phyloP scores from a whole-genome alignment of 2,888 invertebrate species.

The Entomobrya proxima region DNA sequence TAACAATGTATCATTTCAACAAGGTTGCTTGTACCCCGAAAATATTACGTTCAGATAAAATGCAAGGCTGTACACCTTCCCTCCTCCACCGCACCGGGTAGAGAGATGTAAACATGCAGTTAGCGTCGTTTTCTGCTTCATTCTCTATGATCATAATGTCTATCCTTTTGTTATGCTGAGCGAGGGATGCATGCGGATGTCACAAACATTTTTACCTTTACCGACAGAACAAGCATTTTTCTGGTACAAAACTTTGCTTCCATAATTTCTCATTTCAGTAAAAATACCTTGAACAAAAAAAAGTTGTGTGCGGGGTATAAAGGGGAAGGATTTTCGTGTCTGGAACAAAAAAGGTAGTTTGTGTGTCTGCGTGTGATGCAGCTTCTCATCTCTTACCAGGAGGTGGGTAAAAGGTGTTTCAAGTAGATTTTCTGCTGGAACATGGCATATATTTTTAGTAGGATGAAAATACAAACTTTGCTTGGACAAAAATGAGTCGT shows the following conservation, averaged over 20 bases:
- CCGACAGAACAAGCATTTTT: not conserved
- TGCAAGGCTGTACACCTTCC: not conserved
- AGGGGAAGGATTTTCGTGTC: conserved; percentile 27
- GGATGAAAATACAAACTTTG: not conserved
- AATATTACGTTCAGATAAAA: not conserved
- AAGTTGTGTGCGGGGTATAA: conserved; percentile 15
- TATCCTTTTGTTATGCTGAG: not conserved
- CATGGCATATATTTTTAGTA: not conserved
- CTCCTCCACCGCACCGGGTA: not conserved
- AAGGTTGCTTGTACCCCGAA: not conserved
- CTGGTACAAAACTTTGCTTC: conserved; percentile 11
- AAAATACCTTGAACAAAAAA: conserved; percentile 6
- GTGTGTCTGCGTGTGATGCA: too few species aligned
- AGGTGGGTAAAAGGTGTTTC: conserved; percentile 27
- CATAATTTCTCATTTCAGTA: conserved; percentile 27
- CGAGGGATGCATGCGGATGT: conserved; percentile 20
- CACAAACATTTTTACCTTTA: conserved; percentile 32
- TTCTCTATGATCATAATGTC: not conserved
- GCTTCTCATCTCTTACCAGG: conserved; percentile 21
- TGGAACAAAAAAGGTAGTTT: not conserved
- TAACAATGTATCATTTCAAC: conserved; percentile 35
- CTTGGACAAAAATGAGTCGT: conserved; percentile 13
- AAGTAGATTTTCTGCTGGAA: not conserved
- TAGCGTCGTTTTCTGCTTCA: not conserved
- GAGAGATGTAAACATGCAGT: not conserved